phyloP scores from a whole-genome alignment of 92 coral and sea anemone genomes.

The Isaurus tuberculatus region DNA sequence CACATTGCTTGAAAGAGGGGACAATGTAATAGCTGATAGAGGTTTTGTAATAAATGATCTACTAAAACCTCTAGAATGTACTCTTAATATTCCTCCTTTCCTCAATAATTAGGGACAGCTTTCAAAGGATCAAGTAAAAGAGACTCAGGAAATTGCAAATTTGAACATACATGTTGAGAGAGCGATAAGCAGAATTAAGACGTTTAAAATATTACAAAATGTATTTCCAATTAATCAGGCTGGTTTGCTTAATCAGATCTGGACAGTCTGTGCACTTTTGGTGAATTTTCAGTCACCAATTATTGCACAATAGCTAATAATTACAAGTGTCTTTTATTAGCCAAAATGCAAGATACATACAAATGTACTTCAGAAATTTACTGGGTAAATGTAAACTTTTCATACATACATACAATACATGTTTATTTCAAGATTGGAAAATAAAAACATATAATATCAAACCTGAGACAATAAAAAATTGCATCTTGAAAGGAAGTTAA shows the following conservation, averaged over 20 bases:
- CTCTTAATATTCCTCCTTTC: slow-evolving; percentile 35
- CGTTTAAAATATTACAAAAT: slow-evolving; percentile 5
- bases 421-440: no score
- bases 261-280: slow-evolving; percentile 16
- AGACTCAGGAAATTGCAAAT: not conserved
- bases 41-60: slow-evolving; percentile 42
- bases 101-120: slow-evolving; percentile 41
- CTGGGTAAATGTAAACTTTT: no score
- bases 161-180: not conserved
- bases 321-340: not conserved
- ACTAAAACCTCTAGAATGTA: slow-evolving; percentile 23
- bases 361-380: no score
- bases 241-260: not conserved
- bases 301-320: slow-evolving; percentile 7
- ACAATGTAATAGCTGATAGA: slow-evolving; percentile 51
- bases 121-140: slow-evolving; percentile 13
- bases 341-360: no score
- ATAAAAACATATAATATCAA: no score
- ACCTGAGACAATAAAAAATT: no score
- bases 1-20: slow-evolving; percentile 30
- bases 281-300: slow-evolving; percentile 54
- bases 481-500: no score
- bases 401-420: not conserved
- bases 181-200: slow-evolving; percentile 6
- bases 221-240: slow-evolving; percentile 4